Base-by-base conservation (phyloP, 2,888 invertebrate genomes). In the Lymantria dispar region DNA sequence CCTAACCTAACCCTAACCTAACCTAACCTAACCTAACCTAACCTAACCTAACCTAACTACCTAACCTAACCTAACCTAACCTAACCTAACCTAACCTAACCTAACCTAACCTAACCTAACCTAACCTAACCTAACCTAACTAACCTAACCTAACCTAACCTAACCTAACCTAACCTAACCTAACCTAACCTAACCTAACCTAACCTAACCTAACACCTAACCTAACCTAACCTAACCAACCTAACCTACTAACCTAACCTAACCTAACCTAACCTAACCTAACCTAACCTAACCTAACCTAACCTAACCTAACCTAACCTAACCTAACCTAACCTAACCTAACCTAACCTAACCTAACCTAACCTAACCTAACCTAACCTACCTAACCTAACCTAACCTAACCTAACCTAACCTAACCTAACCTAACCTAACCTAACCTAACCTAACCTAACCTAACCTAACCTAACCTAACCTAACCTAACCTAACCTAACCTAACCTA, bases 401-500 rank as follows among this genome's bases (percentile, higher is more conserved):
- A 42, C 42, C 42, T 42, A 42, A 42, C 42, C 42, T 42, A 42
- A 42, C 42, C 42, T 42, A 56, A 52, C 56, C 56, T 56, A 56
- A 52, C 56, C 56, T 54, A 54, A 54, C 54, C 54, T 54, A 54
- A 54, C 54, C 54, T 54, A 54, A 54, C 54, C 54, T 54, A 54
- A 54, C 54, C 54, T 54, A 54, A 54, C 54, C 54, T 54, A 54
- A 54, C 54, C 55, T 54, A 50, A 47, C 48, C 48, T 48, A 55
- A 54, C 54, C 54, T 54, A 54, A 54, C 54, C 54, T 55, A 51
- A 55, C 51, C 54, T 51, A 55, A 55, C 54, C 54, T 55, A 50
- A 47, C 54, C 47, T 47, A 50, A 54, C 50, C 54, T 50, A 54
- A 53, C 52, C 50, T 54, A 48, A 51, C 50, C 54, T 54, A 51